Conservation (phyloP, 2,888 invertebrate species). For the Melangyna quadrimaculata region DNA sequence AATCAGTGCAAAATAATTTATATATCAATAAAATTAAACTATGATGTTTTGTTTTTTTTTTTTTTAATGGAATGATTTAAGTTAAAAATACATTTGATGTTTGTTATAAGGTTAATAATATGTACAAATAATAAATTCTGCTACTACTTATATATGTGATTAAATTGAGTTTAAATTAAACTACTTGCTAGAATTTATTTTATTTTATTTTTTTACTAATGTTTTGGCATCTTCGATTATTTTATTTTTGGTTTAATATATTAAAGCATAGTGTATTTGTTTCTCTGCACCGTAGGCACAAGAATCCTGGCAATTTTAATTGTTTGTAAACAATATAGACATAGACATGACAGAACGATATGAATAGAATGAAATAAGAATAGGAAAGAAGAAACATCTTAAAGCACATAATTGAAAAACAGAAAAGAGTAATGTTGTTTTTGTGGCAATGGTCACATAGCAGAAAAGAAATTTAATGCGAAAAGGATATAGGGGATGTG, state of each 20-base stretch:
- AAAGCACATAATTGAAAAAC: constrained; percentile 9
- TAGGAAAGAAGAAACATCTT: constrained; percentile 3
- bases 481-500: constrained; percentile 43
- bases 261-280: constrained; percentile 57
- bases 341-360: constrained; percentile 32
- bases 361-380: constrained; percentile 30
- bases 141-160: constrained; percentile 61
- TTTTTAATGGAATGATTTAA: constrained; percentile 33
- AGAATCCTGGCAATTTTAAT: constrained; percentile 66
- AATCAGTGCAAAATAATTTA: constrained; percentile 41
- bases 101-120: constrained; percentile 40
- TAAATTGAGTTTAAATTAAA: constrained; percentile 53
- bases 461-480: constrained; percentile 42
- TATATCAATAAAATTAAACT: constrained; percentile 9
- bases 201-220: constrained; percentile 32
- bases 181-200: constrained; percentile 22
- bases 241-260: constrained; percentile 37
- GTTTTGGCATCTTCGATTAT: constrained; percentile 51
- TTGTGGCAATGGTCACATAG: constrained; percentile 25
- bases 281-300: constrained; percentile 41
- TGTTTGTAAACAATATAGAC: constrained; percentile 36
- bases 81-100: constrained; percentile 45
- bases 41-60: constrained; percentile 21
- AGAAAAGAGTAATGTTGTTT: constrained; percentile 14
- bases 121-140: constrained; percentile 40